These are phyloP conservation scores for Brachylomia viminalis DNA, from an alignment of 2,888 invertebrate genomes.

Conservation along the genomic window DNA sequence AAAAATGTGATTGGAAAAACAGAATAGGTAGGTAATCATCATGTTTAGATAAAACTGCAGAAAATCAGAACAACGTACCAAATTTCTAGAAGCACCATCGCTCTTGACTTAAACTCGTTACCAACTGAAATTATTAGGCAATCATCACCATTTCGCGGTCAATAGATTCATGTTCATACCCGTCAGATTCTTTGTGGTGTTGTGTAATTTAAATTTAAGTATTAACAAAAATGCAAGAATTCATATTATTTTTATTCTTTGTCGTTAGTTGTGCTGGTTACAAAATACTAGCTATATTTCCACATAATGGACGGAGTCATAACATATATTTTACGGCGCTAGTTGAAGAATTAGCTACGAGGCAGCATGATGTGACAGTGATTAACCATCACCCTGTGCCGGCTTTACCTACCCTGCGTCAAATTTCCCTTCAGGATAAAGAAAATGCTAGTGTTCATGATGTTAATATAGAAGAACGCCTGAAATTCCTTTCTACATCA, in stretches of 20 bases:
- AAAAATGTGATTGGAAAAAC: background rate
- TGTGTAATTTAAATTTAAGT: background rate
- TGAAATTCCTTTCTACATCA: slow-evolving; percentile 34
- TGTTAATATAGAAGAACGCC: slow-evolving; percentile 48
- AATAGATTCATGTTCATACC: background rate
- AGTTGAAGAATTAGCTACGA: slow-evolving; percentile 72
- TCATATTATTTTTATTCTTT: slow-evolving; percentile 10
- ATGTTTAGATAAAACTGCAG: background rate
- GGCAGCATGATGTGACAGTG: slow-evolving; percentile 77
- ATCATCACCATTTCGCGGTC: slow-evolving; percentile 3
- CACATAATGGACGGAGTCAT: slow-evolving; percentile 74
- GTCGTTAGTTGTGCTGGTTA: slow-evolving; percentile 52
- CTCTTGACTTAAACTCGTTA: slow-evolving; percentile 18
- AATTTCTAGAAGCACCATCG: background rate
- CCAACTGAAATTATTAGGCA: background rate
- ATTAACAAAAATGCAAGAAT: background rate
- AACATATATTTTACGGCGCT: slow-evolving; percentile 64
- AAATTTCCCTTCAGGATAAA: slow-evolving; percentile 71
- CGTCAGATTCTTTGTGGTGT: slow-evolving; percentile 20
- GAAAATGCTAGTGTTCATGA: slow-evolving; percentile 39
- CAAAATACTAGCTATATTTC: slow-evolving; percentile 74
- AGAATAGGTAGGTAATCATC: background rate
- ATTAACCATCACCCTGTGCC: slow-evolving; percentile 77
- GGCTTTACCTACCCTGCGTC: slow-evolving; percentile 78
- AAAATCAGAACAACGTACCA: background rate